Base-by-base conservation (phyloP, 2,797 vertebrate genomes). In the Nyctibius grandis region DNA sequence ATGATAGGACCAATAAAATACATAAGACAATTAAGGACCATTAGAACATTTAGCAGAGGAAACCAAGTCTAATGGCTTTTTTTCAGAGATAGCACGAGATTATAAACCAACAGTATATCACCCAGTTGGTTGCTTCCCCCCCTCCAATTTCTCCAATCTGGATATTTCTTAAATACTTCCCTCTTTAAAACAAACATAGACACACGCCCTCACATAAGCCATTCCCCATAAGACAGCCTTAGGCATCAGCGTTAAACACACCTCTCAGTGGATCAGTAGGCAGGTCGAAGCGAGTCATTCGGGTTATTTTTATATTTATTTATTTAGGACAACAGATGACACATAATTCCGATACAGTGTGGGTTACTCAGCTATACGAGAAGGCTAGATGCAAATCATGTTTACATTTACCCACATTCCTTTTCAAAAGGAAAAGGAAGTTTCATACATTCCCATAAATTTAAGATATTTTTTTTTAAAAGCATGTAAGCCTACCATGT, bases 231-330 rank as follows among this genome's bases (percentile, higher is more conserved):
- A 28, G 42, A 33, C 42, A 89, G 63, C 48, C 70, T 48, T 42
- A 25, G 51, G 28, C 60, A 67, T 2, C 4, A 1, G 54, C 3
- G 1, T 15, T 59, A 65, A 56, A 13, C 34, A 33, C 9, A 9
- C 29, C 12, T 2, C 45, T 19, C 15, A 34, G 60, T 28, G 40
- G 25, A 56, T 22, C 28, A 47, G 53, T 8, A 28, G 36, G 14
- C 50, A 73, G 36, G 36, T 53, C 0, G 0, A 67, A 40, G 18
- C 4, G 2, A 31, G 15, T 25, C 33, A 7, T 4, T n/a, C 1
- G 0, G 23, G 18, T 16, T 47, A 54, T n/a, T n/a, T n/a, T n/a
- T 8, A 51, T 44, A n/a, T 40, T 57, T 53, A 47, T 2, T 42
- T 7, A 28, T 26, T 63, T 17, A 33, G 20, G 15, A 28, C 5